Conservation (phyloP, 2,113 vertebrate genomes). For the Psophia crepitans region DNA sequence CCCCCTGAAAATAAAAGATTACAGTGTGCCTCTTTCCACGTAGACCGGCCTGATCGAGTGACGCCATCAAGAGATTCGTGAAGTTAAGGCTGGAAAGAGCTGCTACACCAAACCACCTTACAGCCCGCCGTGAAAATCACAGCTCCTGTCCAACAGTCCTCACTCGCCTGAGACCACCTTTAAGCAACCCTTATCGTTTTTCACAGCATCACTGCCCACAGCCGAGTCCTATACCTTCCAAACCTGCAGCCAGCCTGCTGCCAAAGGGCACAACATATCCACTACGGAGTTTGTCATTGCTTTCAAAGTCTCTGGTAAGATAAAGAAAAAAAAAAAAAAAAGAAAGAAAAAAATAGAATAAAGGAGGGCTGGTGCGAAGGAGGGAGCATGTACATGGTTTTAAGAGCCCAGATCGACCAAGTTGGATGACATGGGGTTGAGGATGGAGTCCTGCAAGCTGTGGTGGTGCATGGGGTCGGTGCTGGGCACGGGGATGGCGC, state of each 20-base stretch:
- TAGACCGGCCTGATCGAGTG: background rate
- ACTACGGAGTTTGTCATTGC: constrained; percentile 56
- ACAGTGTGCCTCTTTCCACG: background rate
- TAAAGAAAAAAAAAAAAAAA: background rate
- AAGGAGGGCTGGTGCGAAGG: background rate
- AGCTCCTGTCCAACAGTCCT: background rate
- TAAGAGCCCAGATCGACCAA: constrained; percentile 97
- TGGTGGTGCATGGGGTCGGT: constrained; percentile 92
- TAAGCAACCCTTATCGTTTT: constrained; percentile 73
- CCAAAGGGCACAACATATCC: constrained; percentile 57
- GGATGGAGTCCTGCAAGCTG: constrained; percentile 95
- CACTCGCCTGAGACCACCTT: background rate
- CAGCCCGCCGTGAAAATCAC: background rate
- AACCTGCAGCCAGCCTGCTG: constrained; percentile 59
- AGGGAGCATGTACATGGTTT: constrained; percentile 39
- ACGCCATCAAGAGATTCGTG: background rate
- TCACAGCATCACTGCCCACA: constrained; percentile 71
- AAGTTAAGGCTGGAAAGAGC: constrained; percentile 4
- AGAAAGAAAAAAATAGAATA: accelerated
- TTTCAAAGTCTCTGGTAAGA: constrained; percentile 62
- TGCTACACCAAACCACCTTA: background rate
- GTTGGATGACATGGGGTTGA: constrained; percentile 98
- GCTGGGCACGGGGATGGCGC: constrained; percentile 91
- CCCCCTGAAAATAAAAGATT: background rate
- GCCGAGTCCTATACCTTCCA: constrained; percentile 65